A percentile compares a stretch with the other conserved stretches of the same genome.
phyloP scores from a whole-genome alignment of 2,113 vertebrate species.

The Clupea harengus region DNA sequence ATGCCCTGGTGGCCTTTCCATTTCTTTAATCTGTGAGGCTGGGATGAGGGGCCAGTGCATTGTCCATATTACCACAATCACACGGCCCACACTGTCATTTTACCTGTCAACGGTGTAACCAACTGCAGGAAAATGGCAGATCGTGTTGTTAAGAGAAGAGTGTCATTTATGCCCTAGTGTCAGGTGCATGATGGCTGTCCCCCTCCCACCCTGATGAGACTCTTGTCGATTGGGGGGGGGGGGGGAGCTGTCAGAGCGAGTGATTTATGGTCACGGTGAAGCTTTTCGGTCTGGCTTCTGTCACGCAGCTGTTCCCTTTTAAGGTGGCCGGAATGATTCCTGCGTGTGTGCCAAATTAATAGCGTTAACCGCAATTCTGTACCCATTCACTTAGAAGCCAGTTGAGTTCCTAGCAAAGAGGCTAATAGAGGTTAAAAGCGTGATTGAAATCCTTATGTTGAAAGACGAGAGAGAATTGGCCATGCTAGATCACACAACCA shows the following conservation, averaged over 20 bases:
- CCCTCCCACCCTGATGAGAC: slow-evolving; percentile 8
- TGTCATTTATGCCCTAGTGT: slow-evolving; percentile 9
- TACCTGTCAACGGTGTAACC: slow-evolving; percentile 1
- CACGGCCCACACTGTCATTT: background rate
- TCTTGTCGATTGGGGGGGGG: background rate
- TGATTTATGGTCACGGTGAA: background rate
- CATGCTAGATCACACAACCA: background rate
- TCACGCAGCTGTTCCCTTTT: slow-evolving; percentile 8
- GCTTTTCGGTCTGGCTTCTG: slow-evolving; percentile 10
- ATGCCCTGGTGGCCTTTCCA: background rate
- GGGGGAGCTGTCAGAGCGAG: background rate
- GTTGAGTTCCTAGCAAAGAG: background rate
- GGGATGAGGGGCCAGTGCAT: background rate
- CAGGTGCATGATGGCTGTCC: background rate
- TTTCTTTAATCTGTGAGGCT: background rate
- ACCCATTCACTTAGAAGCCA: background rate
- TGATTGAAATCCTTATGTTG: background rate
- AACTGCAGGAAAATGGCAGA: background rate
- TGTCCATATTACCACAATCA: background rate
- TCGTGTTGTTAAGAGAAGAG: slow-evolving; percentile 1
- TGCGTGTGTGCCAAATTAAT: background rate
- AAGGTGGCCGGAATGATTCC: background rate
- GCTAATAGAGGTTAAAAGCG: background rate
- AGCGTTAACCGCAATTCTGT: background rate
- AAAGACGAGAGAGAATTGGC: background rate